These are phyloP conservation scores for Styela plicata DNA, from an alignment of 23 tunicate genomes.

Conservation along the genomic window DNA sequence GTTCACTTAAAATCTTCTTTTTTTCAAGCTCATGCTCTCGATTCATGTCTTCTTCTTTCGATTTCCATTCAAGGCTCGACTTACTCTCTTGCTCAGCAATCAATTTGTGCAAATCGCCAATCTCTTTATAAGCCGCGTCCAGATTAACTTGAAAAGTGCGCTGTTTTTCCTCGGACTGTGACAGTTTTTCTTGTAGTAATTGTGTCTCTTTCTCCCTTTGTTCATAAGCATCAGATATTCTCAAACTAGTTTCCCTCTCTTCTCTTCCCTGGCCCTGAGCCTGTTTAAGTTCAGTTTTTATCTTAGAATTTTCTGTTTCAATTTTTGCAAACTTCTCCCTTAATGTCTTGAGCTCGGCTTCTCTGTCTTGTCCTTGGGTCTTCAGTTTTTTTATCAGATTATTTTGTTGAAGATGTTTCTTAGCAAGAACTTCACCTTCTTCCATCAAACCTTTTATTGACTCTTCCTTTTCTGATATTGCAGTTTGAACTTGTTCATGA, in stretches of 20 bases:
- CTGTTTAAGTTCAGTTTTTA: slow-evolving; percentile 54
- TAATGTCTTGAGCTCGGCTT: slow-evolving; percentile 34
- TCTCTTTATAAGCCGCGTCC: slow-evolving; percentile 85
- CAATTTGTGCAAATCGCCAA: slow-evolving; percentile 72
- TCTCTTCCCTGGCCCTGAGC: slow-evolving; percentile 61
- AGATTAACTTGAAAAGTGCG: slow-evolving; percentile 78
- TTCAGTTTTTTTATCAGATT: slow-evolving; percentile 71
- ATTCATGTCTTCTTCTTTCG: slow-evolving; percentile 38
- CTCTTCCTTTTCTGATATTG: slow-evolving; percentile 85
- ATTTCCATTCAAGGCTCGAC: slow-evolving; percentile 28
- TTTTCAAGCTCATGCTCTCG: slow-evolving; percentile 49
- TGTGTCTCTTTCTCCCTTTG: slow-evolving; percentile 49
- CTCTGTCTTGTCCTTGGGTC: slow-evolving; percentile 52
- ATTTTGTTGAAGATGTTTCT: slow-evolving; percentile 74
- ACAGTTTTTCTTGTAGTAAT: slow-evolving; percentile 47
- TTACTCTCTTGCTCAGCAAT: slow-evolving; percentile 59
- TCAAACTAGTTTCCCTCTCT: slow-evolving; percentile 65
- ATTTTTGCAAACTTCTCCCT: slow-evolving; percentile 35
- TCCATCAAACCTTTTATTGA: slow-evolving; percentile 75
- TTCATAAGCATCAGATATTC: slow-evolving; percentile 73
- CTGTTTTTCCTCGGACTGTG: slow-evolving; percentile 79
- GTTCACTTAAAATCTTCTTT: slow-evolving; percentile 50
- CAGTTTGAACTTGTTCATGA: slow-evolving; percentile 76
- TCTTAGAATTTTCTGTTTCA: slow-evolving; percentile 50
- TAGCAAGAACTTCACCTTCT: slow-evolving; percentile 88